Conservation (phyloP, 2,888 invertebrate species). For the Protonemura montana region DNA sequence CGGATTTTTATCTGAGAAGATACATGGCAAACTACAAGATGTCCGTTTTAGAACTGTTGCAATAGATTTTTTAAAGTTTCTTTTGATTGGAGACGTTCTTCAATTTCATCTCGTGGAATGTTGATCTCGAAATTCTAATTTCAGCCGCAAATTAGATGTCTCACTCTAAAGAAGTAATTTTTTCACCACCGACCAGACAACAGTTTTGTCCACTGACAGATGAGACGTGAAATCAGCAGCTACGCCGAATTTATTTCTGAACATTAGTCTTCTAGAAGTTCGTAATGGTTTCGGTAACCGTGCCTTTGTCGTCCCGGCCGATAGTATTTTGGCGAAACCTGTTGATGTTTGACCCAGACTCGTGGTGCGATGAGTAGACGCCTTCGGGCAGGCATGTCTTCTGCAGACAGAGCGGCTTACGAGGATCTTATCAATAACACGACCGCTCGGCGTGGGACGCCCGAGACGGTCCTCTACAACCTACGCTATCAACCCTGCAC, state of each 20-base stretch:
- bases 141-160: neutral
- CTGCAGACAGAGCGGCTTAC: neutral
- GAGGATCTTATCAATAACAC: neutral
- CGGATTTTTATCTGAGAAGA: neutral
- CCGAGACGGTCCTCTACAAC: no score
- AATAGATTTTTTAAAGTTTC: neutral
- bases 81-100: neutral
- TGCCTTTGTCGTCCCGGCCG: neutral
- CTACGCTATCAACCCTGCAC: no score
- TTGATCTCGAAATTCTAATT: neutral
- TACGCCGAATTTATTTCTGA: neutral
- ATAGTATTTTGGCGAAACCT: neutral
- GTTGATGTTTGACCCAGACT: neutral
- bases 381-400: neutral
- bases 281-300: neutral
- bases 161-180: neutral
- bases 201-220: neutral
- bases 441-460: neutral
- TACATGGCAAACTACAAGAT: neutral
- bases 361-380: neutral
- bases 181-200: neutral
- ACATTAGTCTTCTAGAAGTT: neutral
- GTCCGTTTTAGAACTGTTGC: neutral
- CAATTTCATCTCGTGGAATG: no score
- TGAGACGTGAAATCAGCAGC: neutral